These are phyloP conservation scores for Oreotragus oreotragus DNA, from an alignment of 2,113 vertebrate species.

Conservation along the genomic window DNA sequence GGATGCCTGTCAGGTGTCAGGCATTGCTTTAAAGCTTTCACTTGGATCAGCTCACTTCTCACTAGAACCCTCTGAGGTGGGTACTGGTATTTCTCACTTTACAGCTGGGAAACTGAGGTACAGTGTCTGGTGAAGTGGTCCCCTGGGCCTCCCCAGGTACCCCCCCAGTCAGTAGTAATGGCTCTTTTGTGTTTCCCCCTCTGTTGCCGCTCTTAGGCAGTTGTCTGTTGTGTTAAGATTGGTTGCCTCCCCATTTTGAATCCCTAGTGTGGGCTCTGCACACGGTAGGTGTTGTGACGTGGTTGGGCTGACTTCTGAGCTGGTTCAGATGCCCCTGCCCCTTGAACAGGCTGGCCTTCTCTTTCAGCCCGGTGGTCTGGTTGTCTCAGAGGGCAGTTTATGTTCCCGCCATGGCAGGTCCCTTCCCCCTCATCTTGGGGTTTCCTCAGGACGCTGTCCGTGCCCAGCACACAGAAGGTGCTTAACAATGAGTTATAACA, in stretches of 20 bases:
- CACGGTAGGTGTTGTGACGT: neutral
- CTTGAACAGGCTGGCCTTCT: neutral
- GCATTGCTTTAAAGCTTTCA: neutral
- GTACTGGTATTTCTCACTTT: neutral
- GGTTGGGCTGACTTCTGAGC: neutral
- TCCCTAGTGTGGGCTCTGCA: neutral
- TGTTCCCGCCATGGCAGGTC: neutral
- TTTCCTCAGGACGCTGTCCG: neutral
- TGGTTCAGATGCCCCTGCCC: neutral
- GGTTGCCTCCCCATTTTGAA: neutral
- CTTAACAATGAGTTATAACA: neutral
- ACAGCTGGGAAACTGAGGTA: neutral
- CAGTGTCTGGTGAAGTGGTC: neutral
- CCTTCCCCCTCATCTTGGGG: neutral
- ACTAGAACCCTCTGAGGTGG: neutral
- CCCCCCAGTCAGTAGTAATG: neutral
- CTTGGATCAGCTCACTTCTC: neutral
- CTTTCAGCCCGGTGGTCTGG: neutral
- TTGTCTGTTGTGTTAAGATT: neutral
- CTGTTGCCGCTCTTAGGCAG: accelerated
- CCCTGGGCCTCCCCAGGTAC: neutral
- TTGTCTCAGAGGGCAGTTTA: neutral
- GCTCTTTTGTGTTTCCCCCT: neutral
- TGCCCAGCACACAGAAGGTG: neutral
- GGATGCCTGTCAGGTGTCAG: neutral